These are phyloP conservation scores for Thunnus thynnus DNA, from an alignment of 2,113 vertebrate species.

Conservation along the genomic window DNA sequence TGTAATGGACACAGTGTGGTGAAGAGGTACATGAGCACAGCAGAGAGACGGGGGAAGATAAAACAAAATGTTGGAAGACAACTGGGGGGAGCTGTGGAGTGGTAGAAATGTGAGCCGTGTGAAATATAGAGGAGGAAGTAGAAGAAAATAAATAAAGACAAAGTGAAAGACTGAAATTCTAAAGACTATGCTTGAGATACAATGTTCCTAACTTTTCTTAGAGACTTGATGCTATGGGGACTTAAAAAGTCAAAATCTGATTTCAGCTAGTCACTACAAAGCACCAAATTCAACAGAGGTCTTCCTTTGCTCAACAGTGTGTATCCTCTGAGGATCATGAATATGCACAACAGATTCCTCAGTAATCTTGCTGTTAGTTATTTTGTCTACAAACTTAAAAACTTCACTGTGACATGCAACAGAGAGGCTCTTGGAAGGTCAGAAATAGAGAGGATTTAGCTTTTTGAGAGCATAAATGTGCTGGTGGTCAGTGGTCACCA, in stretches of 20 bases:
- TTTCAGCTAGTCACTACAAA: background rate
- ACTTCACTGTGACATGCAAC: too few species aligned
- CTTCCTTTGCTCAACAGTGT: background rate
- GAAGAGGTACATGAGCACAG: constrained; percentile 8
- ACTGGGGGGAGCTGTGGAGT: background rate
- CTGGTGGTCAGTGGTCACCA: background rate
- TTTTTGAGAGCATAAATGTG: background rate
- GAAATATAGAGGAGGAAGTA: background rate
- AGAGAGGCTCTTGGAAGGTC: background rate
- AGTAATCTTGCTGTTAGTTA: too few species aligned
- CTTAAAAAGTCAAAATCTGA: background rate
- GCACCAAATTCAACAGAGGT: background rate
- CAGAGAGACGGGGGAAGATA: background rate
- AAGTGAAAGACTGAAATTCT: too few species aligned
- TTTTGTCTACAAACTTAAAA: too few species aligned
- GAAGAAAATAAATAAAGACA: constrained; percentile 3
- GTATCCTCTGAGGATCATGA: too few species aligned
- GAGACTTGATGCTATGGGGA: background rate
- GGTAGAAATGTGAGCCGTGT: background rate
- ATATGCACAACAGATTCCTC: too few species aligned
- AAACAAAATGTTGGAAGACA: constrained; percentile 12
- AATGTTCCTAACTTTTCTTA: background rate
- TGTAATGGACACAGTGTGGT: constrained; percentile 30
- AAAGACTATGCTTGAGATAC: background rate
- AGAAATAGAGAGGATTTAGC: background rate